A percentile compares a stretch with the other conserved stretches of the same genome.
These are phyloP conservation scores for Agelastica alni DNA, from an alignment of 2,888 invertebrate genomes.

Conservation along the genomic window DNA sequence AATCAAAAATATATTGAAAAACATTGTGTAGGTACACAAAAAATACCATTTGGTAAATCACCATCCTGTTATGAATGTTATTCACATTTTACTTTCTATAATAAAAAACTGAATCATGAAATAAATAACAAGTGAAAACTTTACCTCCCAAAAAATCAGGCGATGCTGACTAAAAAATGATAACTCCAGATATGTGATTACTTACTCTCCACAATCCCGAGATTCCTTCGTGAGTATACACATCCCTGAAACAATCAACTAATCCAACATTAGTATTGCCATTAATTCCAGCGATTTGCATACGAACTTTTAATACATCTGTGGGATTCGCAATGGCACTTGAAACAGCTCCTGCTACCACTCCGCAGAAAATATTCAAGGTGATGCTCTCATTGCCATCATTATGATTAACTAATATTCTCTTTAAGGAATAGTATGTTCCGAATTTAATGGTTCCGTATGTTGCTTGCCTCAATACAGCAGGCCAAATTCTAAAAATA, in stretches of 20 bases:
- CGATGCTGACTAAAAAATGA: too few relatives aligned
- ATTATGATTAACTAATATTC: constrained; percentile 64
- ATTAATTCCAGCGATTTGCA: constrained; percentile 77
- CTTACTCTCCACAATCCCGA: constrained; percentile 84
- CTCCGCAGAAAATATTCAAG: constrained; percentile 80
- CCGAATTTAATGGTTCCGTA: constrained; percentile 98
- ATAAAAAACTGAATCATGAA: too few relatives aligned
- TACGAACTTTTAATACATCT: constrained; percentile 93
- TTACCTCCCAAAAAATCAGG: too few relatives aligned
- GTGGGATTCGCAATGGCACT: constrained; percentile 96
- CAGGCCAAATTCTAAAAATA: constrained; percentile 79
- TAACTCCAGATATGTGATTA: too few relatives aligned
- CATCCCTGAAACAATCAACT: constrained; percentile 78
- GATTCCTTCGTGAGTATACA: constrained; percentile 81
- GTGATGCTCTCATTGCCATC: constrained; percentile 62
- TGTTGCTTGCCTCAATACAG: constrained; percentile 88
- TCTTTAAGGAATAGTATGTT: constrained; percentile 89
- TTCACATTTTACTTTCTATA: too few relatives aligned
- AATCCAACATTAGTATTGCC: constrained; percentile 59
- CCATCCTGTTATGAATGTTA: too few relatives aligned
- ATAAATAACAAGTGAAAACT: background rate
- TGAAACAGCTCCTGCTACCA: constrained; percentile 84
- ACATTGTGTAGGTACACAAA: too few relatives aligned
- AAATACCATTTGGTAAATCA: too few relatives aligned
- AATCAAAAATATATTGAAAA: too few relatives aligned